Evolutionary conservation across 1,140 invertebrate species (phyloP), one percentile per base, ranked within the genome.

Genomic region (Musca vetustissima): DNA sequence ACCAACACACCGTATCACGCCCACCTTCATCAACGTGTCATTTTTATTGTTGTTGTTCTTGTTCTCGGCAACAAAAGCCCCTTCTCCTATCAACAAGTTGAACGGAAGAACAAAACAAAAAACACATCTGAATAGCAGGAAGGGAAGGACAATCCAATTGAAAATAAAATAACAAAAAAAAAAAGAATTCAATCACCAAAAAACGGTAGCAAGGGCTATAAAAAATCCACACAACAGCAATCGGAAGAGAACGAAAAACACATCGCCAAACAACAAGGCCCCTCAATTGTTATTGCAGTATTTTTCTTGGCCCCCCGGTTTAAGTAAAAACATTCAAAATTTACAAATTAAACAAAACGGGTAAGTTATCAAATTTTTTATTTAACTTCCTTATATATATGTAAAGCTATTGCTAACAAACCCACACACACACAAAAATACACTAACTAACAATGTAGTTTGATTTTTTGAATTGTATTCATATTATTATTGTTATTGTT

Each of bases 271-370:
- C 8, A 52, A 25, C 28, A 57, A 55, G 67, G 66, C 21, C 59
- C 66, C 22, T 59, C 55, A 64, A 69, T 68, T 19, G 22, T 59
- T 66, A 71, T 66, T 68, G 73, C n/a, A n/a, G n/a, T n/a, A 50
- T 74, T 74, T 76, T 71, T 70, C 73, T 73, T 73, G 55, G 69
- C 50, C 49, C n/a, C 66, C 64, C 71, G 70, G 68, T 69, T 66
- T 70, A 59, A 65, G 25, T 68, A 69, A 78, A 80, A 80, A 72
- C 78, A 78, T 76, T 80, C 78, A 80, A 80, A 80, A 80, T 80
- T 80, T 76, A 80, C 76, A 77, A 75, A 72, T 69, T 80, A 80
- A 80, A 76, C 78, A 80, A 80, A 76, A 71, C 76, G 72, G 78
- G 78, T 80, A 57, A 80, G 78, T 72, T 19, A 24, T 19, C 9